Evolutionary conservation across 2,797 vertebrate genomes (phyloP).

Genomic region (Yasuhikotakia modesta): DNA sequence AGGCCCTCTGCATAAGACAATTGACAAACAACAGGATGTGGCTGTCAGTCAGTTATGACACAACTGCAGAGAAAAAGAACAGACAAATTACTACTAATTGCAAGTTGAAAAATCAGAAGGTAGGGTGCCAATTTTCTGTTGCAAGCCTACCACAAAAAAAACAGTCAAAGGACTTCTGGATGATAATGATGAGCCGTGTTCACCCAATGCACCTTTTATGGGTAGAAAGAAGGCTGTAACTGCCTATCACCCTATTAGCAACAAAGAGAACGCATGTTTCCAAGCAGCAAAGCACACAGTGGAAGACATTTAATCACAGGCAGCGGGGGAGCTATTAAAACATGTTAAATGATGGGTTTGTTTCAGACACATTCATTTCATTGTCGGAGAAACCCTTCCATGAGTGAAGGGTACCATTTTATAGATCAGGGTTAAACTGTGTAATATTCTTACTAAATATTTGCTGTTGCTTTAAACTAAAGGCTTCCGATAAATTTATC

Average conservation of each 20-base stretch:
- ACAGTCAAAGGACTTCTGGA: conserved; percentile 24
- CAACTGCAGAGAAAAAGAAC: conserved; percentile 5
- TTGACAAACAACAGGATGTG: conserved; percentile 32
- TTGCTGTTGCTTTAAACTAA: neutral
- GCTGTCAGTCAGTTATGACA: conserved; percentile 26
- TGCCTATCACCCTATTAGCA: conserved; percentile 38
- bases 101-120: conserved; percentile 25
- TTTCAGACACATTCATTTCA: conserved; percentile 35
- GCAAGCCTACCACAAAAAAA: conserved; percentile 25
- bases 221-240: conserved; percentile 38
- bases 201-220: conserved; percentile 28
- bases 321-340: conserved; percentile 39
- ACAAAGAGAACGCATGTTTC: conserved; percentile 23
- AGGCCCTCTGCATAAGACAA: conserved; percentile 28
- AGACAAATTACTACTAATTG: conserved; percentile 46
- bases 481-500: conserved; percentile 13
- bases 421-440: conserved; percentile 26
- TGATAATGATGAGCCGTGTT: neutral
- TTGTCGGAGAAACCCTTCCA: conserved; percentile 17
- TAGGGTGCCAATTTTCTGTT: conserved; percentile 27
- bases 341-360: conserved; percentile 38
- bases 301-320: conserved; percentile 41
- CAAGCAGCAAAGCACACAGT: conserved; percentile 27
- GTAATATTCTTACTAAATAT: conserved; percentile 26
- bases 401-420: conserved; percentile 24